Percentiles rank a stretch among this genome's conserved stretches.
phyloP scores from a whole-genome alignment of 2,113 vertebrate species.

The Axis porcinus region DNA sequence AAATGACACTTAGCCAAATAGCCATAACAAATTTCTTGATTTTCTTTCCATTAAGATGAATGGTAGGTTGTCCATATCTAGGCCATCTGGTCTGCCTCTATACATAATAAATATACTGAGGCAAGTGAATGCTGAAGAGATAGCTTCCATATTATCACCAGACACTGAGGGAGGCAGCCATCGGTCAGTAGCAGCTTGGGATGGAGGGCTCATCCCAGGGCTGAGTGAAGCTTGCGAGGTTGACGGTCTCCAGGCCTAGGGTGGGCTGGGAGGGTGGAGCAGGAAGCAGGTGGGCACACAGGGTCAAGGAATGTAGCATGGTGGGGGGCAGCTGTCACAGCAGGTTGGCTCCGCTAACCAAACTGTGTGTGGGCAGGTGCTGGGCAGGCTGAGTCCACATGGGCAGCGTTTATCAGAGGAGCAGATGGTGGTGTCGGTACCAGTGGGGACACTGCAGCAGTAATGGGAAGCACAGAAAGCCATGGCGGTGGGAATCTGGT shows the following conservation, averaged over 20 bases:
- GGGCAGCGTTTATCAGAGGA: not conserved
- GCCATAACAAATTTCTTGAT: not conserved
- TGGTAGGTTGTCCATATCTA: not conserved
- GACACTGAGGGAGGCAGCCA: not conserved
- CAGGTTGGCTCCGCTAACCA: conserved; percentile 67
- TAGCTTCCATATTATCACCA: not conserved
- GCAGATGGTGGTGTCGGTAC: not conserved
- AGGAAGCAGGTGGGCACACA: conserved; percentile 73
- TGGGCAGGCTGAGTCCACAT: not conserved
- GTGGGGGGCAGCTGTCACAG: conserved; percentile 66
- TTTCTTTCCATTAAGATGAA: not conserved
- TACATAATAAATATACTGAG: not conserved
- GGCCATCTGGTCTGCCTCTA: not conserved
- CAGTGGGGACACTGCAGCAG: not conserved
- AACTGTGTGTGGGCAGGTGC: conserved; percentile 64
- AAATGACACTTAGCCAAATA: not conserved
- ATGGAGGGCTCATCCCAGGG: conserved; percentile 47
- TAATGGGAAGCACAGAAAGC: not conserved
- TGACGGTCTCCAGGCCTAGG: conserved; percentile 53
- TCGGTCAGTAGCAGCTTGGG: not conserved
- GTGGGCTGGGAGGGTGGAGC: conserved; percentile 54
- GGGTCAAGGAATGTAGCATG: conserved; percentile 68
- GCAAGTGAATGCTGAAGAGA: not conserved
- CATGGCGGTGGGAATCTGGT: not conserved
- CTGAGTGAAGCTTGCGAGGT: conserved; percentile 55